Conservation (phyloP, 1,140 invertebrate genomes). For the Trypoxylus dichotomus region DNA sequence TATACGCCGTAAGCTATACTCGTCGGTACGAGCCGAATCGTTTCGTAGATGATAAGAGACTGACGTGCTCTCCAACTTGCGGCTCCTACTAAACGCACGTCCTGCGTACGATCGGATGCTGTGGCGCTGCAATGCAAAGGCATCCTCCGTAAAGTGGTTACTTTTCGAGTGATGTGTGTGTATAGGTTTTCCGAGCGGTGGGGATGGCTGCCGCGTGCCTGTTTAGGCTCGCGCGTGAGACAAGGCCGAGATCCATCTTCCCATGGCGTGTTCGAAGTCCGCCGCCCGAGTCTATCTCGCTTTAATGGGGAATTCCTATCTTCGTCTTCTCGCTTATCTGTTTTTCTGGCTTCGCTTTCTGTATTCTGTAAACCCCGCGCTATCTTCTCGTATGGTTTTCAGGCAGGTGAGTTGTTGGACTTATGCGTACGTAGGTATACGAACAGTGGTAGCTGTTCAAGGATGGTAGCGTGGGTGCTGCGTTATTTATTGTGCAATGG, state of each 20-base stretch:
- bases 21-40: not conserved
- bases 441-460: not conserved
- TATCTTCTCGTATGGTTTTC: not conserved
- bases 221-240: slow-evolving; percentile 27
- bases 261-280: slow-evolving; percentile 27
- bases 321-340: not conserved
- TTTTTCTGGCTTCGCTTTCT: not conserved
- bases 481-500: too few species aligned
- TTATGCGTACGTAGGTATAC: not conserved
- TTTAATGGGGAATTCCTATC: not conserved
- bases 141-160: slow-evolving; percentile 27
- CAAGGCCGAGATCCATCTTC: slow-evolving; percentile 30
- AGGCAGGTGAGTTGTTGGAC: not conserved
- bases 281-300: not conserved
- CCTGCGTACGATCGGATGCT: slow-evolving; percentile 19
- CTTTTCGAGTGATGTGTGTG: not conserved
- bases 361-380: not conserved
- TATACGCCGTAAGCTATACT: not conserved
- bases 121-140: not conserved
- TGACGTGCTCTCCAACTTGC: not conserved
- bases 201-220: slow-evolving; percentile 24
- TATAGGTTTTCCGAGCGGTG: slow-evolving; percentile 3
- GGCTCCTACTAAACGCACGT: not conserved
- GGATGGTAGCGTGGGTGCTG: not conserved
- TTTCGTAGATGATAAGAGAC: not conserved